Percentiles rank a stretch among this genome's conserved stretches.
Conservation (phyloP, 1,140 invertebrate species). For the Telenomus remus region DNA sequence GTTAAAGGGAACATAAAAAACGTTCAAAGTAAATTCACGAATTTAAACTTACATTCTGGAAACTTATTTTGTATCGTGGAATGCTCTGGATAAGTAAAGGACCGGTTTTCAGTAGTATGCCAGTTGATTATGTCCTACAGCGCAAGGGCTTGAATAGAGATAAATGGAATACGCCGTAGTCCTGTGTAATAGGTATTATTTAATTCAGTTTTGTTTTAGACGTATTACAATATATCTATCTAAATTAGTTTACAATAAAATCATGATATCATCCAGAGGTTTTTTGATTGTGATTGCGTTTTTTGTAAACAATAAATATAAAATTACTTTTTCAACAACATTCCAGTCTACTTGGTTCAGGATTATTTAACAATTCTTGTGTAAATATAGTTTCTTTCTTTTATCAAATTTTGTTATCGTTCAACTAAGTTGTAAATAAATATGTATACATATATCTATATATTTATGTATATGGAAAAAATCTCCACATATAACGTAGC, state of each 20-base stretch:
- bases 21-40: background rate
- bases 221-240: conserved; percentile 35
- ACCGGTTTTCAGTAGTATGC: background rate
- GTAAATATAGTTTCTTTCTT: conserved; percentile 6
- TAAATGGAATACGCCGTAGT: conserved; percentile 53
- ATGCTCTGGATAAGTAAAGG: background rate
- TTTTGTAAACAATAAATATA: conserved; percentile 56
- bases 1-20: background rate
- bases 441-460: conserved; percentile 36
- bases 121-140: conserved; percentile 25
- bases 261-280: background rate
- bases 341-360: conserved; percentile 47
- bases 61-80: background rate
- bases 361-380: conserved; percentile 38
- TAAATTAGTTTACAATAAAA: conserved; percentile 28
- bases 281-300: background rate
- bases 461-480: conserved; percentile 39
- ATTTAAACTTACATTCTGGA: background rate
- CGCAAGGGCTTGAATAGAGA: conserved; percentile 35
- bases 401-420: conserved; percentile 16
- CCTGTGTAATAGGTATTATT: conserved; percentile 54
- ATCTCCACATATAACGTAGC: conserved; percentile 43
- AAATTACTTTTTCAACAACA: conserved; percentile 54
- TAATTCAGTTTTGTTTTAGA: conserved; percentile 43
- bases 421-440: conserved; percentile 50